A percentile compares a stretch with the other conserved stretches of the same genome.
phyloP scores from a whole-genome alignment of 2,888 invertebrate genomes.

The Epistrophe grossulariae region DNA sequence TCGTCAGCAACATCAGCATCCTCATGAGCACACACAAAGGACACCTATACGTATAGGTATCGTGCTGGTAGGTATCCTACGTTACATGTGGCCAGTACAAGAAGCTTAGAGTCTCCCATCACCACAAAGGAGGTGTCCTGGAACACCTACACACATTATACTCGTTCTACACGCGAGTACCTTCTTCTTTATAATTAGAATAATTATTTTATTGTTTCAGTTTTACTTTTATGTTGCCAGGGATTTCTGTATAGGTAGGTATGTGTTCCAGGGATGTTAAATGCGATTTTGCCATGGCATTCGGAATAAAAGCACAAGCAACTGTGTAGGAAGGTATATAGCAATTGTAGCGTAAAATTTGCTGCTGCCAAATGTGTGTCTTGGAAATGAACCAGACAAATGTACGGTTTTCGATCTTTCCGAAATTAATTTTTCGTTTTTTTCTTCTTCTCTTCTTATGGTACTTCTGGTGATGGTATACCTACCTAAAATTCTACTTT shows the following conservation, averaged over 20 bases:
- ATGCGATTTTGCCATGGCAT: slow-evolving; percentile 41
- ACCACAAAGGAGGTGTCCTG: not conserved
- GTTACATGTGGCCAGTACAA: slow-evolving; percentile 28
- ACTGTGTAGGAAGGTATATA: not conserved
- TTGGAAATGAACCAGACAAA: slow-evolving; percentile 66
- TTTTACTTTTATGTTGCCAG: slow-evolving; percentile 51
- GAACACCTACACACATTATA: not conserved
- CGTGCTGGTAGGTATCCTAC: not conserved
- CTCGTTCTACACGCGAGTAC: not conserved
- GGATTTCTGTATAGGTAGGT: slow-evolving; percentile 21
- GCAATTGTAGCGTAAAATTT: slow-evolving; percentile 28
- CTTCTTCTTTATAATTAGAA: slow-evolving; percentile 60
- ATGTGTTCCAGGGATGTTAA: slow-evolving; percentile 13
- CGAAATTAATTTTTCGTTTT: slow-evolving; percentile 44
- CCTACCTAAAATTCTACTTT: not conserved
- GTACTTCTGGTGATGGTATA: not conserved
- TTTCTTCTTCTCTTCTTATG: not conserved
- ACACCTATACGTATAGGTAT: not conserved
- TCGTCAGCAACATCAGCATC: not conserved
- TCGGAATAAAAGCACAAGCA: not conserved
- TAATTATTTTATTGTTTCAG: slow-evolving; percentile 72
- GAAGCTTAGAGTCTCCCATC: not conserved
- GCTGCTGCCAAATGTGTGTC: slow-evolving; percentile 68
- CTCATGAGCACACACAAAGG: slow-evolving; percentile 10
- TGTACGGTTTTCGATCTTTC: slow-evolving; percentile 62